Base-by-base conservation (phyloP, 92 coral and sea anemone species). In the Muricea muricata region DNA sequence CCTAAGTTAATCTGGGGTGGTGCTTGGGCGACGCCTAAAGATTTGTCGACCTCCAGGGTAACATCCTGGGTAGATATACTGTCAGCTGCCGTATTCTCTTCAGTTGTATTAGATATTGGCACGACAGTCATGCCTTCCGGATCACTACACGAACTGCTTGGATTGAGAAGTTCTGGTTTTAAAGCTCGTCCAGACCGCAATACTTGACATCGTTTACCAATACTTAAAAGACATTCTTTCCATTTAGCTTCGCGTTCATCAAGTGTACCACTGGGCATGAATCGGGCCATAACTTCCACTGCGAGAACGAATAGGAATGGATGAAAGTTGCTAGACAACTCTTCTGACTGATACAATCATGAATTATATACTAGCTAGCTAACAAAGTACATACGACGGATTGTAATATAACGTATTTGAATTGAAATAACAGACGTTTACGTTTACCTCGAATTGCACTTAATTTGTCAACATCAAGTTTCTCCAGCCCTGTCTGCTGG, bases 161-260 rank as follows among this genome's bases (percentile, higher is more conserved):
- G 83, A 58, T 78, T 78, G 32, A 78, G 65, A 2, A 58, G 71
- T 29, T 78, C 83, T 23, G 33, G 69, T 29, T 78, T 78, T 20
- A 78, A 15, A 10, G 71, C 50, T 35, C 63, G 33, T 11, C 83
- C 83, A 55, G 83, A 78, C 13, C 83, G 48, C 71, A 78, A 28
- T 25, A 88, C 84, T 57, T 89, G 87, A 85, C 92, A 89, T 60
- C 84, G 68, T 81, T 89, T 88, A 14, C 90, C 90, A 67, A 89
- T 86, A 55, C 89, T 86, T 31, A 88, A 82, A 28, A 85, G 79
- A 46, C 92, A 89, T 41, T 83, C 83, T 84, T 86, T 89, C 92
- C 92, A 89, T 30, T 85, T 65, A 0, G 73, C 83, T 54, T 61
- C 87, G 55, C 77, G 82, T 32, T 55, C 90, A 55, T 80, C 89